Conservation (phyloP, 2,797 vertebrate genomes). For the Harpagifer antarcticus region DNA sequence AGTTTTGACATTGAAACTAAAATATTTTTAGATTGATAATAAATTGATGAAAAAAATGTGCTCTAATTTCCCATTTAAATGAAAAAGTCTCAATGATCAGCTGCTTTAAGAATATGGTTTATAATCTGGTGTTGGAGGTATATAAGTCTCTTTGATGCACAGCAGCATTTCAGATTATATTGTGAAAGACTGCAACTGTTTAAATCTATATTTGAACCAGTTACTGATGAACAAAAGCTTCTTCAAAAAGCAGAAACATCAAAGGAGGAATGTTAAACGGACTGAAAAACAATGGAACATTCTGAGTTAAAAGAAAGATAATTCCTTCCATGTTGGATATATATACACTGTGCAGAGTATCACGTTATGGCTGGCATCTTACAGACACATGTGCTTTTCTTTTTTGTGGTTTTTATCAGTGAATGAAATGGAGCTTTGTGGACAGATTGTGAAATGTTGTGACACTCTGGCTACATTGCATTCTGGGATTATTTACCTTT, state of each 20-base stretch:
- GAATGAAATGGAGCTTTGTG: not conserved
- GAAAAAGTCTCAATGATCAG: not conserved
- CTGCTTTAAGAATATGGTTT: not conserved
- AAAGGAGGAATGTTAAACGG: conserved; percentile 40
- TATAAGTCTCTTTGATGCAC: not conserved
- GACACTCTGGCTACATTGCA: not conserved
- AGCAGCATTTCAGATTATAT: not conserved
- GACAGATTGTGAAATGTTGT: conserved; percentile 2
- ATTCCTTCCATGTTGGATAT: conserved; percentile 55
- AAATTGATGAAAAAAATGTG: not conserved
- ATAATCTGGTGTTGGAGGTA: not conserved
- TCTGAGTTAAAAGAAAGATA: conserved; percentile 37
- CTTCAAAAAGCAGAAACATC: conserved; percentile 32
- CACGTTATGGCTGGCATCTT: conserved; percentile 21
- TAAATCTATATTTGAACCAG: conserved; percentile 18
- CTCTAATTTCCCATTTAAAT: no score
- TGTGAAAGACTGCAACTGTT: not conserved
- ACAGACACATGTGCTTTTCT: conserved; percentile 39
- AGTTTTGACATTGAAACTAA: not conserved
- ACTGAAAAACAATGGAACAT: conserved; percentile 41
- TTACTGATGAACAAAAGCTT: conserved; percentile 33
- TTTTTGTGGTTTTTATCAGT: not conserved
- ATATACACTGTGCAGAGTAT: conserved; percentile 19
- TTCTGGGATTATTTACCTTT: conserved; percentile 47
- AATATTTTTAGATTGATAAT: not conserved